phyloP scores from a whole-genome alignment of 2,113 vertebrate species.

The Tragelaphus imberbis region DNA sequence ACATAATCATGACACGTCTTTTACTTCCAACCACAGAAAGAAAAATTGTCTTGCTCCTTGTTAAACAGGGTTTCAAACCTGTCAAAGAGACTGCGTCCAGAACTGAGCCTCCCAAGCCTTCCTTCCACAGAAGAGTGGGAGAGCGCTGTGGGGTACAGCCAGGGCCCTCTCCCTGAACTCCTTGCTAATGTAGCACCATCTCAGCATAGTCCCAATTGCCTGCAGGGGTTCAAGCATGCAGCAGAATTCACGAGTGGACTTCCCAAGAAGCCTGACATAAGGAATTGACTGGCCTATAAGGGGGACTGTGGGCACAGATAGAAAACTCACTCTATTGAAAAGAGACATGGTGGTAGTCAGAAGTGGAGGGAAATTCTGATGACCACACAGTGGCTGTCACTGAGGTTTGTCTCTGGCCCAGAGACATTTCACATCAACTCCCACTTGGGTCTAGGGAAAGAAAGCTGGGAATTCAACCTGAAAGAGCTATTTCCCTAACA shows the following conservation, averaged over 20 bases:
- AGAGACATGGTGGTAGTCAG: background rate
- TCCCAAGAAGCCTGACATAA: background rate
- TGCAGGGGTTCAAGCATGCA: rapidly evolving
- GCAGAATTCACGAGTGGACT: background rate
- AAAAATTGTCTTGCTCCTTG: background rate
- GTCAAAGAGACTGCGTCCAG: background rate
- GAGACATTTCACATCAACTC: background rate
- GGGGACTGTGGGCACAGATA: background rate
- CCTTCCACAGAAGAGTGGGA: background rate
- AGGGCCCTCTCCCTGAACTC: background rate
- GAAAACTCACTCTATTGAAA: background rate
- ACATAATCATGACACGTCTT: background rate
- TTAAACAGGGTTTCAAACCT: background rate
- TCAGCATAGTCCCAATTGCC: background rate
- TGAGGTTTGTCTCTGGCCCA: background rate
- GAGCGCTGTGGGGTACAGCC: background rate
- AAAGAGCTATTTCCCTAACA: background rate
- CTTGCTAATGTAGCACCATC: too few species aligned
- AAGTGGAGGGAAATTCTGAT: background rate
- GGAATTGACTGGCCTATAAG: background rate
- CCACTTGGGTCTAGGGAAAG: background rate
- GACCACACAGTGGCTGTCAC: background rate
- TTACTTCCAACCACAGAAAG: background rate
- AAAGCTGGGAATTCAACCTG: background rate
- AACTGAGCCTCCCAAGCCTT: background rate